Evolutionary conservation across 2,797 vertebrate species (phyloP), one percentile per base, ranked within the genome.

Genomic region (Ceryle rudis): DNA sequence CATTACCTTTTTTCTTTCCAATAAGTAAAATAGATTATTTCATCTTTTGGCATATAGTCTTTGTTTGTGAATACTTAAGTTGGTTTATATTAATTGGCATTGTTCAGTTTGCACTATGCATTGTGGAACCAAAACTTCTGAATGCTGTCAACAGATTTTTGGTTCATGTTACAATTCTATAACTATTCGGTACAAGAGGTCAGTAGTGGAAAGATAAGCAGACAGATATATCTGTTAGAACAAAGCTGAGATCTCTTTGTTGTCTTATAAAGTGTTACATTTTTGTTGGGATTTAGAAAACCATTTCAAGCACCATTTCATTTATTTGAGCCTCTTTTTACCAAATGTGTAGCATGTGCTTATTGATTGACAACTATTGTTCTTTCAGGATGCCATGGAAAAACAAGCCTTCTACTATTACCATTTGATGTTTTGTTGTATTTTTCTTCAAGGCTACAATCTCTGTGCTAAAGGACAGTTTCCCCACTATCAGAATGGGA

Each of bases 1-100:
- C 49, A 75, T 82, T 79, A 37, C 10, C 57, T 65, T 26, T 70
- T 62, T 86, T 86, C 23, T 67, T 87, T 91, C 28, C 18, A 58
- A 42, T 49, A 89, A 91, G 18, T 31, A 75, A 78, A 95, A 86
- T 8, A 89, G 31, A 87, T 81, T 85, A 55, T 79, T 89, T 31
- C 7, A 79, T 72, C 55, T 91, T 64, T 84, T 87, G 74, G 41
- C 22, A 84, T 5, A 47, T 65, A 41, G 14, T 65, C 17, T 52
- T 57, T 69, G 20, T 67, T n/a, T 65, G 33, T 57, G 72, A 85
- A 44, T 86, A 70, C 26, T 52, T 74, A 66, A 78, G 58, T 47
- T 67, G 14, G 10, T 78, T 92, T 81, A 22, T 67, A 66, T 55
- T 74, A 87, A 91, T 46, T 46, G 62, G 10, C 20, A 54, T 42